Evolutionary conservation across 2,888 invertebrate genomes (phyloP).

Genomic region (Teleiodes luculella): DNA sequence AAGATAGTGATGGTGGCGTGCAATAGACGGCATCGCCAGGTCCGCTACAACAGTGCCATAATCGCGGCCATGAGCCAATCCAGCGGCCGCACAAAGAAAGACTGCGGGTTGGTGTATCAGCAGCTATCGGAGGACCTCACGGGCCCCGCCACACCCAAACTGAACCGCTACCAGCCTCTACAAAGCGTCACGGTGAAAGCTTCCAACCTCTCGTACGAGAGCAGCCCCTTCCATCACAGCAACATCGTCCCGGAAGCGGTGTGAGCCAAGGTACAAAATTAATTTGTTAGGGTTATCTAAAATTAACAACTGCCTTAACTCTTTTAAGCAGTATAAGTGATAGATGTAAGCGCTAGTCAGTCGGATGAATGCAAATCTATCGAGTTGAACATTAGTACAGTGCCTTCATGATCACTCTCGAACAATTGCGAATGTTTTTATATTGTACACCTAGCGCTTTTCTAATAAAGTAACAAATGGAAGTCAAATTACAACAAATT

Average conservation of each 20-base stretch:
- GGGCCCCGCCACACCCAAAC: constrained; percentile 83
- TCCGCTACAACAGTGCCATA: constrained; percentile 74
- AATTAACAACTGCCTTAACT: constrained; percentile 69
- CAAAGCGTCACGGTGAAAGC: constrained; percentile 69
- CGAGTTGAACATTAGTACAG: constrained; percentile 40
- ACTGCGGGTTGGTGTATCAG: constrained; percentile 87
- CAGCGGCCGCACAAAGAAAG: constrained; percentile 79
- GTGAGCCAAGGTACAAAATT: constrained; percentile 54
- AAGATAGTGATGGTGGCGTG: constrained; percentile 71
- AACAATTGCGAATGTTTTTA: constrained; percentile 58
- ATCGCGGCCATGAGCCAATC: constrained; percentile 76
- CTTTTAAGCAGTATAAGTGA: constrained; percentile 67
- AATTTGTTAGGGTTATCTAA: constrained; percentile 46
- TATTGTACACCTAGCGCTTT: constrained; percentile 72
- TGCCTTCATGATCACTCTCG: constrained; percentile 62
- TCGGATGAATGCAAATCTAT: constrained; percentile 53
- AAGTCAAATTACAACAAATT: constrained; percentile 78
- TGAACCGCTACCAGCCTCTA: constrained; percentile 81
- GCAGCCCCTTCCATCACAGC: constrained; percentile 81
- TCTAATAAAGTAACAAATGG: constrained; percentile 68
- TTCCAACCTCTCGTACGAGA: constrained; percentile 76
- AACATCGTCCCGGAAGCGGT: constrained; percentile 81
- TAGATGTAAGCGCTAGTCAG: constrained; percentile 73
- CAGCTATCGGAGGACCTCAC: constrained; percentile 87
- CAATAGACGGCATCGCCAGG: constrained; percentile 53